phyloP scores from a whole-genome alignment of 2,113 vertebrate genomes.

The Chaetorhynchus papuensis region DNA sequence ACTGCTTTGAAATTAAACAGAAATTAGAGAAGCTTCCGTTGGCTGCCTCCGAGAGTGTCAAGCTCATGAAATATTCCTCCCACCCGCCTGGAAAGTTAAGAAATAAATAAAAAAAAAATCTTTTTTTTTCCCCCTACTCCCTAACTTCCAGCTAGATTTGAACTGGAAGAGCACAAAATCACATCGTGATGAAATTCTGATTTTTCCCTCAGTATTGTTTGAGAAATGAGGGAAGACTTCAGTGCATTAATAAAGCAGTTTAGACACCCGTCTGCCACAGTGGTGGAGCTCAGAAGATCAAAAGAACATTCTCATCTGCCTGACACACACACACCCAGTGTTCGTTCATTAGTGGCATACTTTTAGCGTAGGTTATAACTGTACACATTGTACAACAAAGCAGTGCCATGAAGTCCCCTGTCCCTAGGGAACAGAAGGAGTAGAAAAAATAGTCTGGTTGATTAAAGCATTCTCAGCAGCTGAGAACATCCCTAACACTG shows the following conservation, averaged over 20 bases:
- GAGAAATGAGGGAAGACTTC: background rate
- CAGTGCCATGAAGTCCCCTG: background rate
- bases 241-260: background rate
- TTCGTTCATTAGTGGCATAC: background rate
- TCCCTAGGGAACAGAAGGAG: background rate
- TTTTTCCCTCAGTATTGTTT: background rate
- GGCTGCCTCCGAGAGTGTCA: background rate
- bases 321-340: background rate
- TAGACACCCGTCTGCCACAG: background rate
- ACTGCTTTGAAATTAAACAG: background rate
- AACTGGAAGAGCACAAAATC: background rate
- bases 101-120: background rate
- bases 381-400: background rate
- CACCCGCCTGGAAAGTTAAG: background rate
- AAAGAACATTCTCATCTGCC: conserved; percentile 22
- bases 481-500: background rate
- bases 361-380: background rate
- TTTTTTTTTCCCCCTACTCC: background rate
- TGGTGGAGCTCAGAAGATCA: background rate
- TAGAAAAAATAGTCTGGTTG: background rate
- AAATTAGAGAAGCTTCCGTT: background rate
- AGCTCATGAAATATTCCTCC: background rate
- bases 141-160: background rate
- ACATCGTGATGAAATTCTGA: background rate
- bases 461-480: background rate